Percentiles rank a stretch among this genome's conserved stretches.
Conservation (phyloP, 2,888 invertebrate genomes). For the Carterocephalus palaemon region DNA sequence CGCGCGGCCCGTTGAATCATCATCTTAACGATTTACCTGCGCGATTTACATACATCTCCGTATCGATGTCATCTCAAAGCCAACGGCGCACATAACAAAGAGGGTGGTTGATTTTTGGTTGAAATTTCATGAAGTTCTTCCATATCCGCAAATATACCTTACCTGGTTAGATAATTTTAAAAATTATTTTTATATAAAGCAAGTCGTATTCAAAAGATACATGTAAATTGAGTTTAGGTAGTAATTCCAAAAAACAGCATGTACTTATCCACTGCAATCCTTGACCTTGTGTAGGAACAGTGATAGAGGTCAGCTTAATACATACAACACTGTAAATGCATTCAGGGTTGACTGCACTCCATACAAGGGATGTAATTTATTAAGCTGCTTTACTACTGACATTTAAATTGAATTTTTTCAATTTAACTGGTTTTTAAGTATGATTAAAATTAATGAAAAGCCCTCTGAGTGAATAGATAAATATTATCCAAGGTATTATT, state of each 20-base stretch:
- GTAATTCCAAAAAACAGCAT: constrained; percentile 7
- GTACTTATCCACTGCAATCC: constrained; percentile 30
- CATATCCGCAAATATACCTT: no score
- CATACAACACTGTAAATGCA: constrained; percentile 40
- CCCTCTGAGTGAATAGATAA: no score
- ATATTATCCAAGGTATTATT: no score
- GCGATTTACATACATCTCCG: neutral
- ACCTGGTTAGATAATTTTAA: no score
- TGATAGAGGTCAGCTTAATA: constrained; percentile 39
- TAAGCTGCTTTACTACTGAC: constrained; percentile 3
- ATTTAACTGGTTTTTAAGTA: no score
- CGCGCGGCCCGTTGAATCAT: constrained; percentile 47
- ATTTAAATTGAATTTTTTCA: no score
- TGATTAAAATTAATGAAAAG: no score
- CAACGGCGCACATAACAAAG: constrained; percentile 26
- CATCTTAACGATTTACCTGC: no score
- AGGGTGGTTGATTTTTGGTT: constrained; percentile 6
- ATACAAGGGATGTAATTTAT: constrained; percentile 33
- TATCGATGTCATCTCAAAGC: constrained; percentile 16
- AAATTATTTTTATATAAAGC: no score
- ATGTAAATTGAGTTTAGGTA: no score
- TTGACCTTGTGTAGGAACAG: constrained; percentile 46
- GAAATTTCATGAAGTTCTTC: no score
- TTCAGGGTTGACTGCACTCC: constrained; percentile 60
- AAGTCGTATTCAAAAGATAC: neutral